phyloP scores from a whole-genome alignment of 2,797 vertebrate genomes.

The Syncerus caffer region DNA sequence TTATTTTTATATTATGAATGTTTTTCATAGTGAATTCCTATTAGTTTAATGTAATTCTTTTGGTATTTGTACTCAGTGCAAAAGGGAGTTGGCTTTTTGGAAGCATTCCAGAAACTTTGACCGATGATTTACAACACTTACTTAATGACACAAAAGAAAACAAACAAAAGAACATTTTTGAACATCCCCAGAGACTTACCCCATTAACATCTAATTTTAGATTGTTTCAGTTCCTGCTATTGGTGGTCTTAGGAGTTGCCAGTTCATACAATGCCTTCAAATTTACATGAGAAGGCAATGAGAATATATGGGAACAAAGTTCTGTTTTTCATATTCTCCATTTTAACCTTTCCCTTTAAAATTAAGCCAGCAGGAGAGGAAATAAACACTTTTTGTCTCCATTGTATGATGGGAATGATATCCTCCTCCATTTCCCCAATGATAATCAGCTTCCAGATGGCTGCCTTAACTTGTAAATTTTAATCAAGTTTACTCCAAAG shows the following conservation, averaged over 20 bases:
- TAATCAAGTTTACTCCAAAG: background rate
- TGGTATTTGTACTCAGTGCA: background rate
- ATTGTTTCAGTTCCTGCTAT: constrained; percentile 53
- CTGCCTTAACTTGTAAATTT: background rate
- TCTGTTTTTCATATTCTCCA: constrained; percentile 1
- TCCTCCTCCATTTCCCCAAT: constrained; percentile 49
- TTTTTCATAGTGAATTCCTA: background rate
- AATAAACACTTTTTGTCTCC: constrained; percentile 40
- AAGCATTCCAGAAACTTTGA: constrained; percentile 54
- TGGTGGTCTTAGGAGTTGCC: background rate
- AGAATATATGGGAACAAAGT: constrained; percentile 19
- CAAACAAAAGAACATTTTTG: constrained; percentile 69
- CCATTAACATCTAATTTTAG: constrained; percentile 65
- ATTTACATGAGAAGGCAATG: background rate
- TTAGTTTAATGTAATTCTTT: background rate
- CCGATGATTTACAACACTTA: constrained; percentile 63
- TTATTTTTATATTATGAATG: background rate
- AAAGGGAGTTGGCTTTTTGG: constrained; percentile 62
- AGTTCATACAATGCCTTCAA: constrained; percentile 27
- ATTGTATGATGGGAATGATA: constrained; percentile 23
- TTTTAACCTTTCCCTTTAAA: constrained; percentile 64
- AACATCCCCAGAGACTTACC: constrained; percentile 58
- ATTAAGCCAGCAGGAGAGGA: constrained; percentile 39
- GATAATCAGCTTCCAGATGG: constrained; percentile 19
- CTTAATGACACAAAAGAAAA: constrained; percentile 66